Evolutionary conservation across 2,888 invertebrate species (phyloP).

Genomic region (Lissocephala sabroskyi): DNA sequence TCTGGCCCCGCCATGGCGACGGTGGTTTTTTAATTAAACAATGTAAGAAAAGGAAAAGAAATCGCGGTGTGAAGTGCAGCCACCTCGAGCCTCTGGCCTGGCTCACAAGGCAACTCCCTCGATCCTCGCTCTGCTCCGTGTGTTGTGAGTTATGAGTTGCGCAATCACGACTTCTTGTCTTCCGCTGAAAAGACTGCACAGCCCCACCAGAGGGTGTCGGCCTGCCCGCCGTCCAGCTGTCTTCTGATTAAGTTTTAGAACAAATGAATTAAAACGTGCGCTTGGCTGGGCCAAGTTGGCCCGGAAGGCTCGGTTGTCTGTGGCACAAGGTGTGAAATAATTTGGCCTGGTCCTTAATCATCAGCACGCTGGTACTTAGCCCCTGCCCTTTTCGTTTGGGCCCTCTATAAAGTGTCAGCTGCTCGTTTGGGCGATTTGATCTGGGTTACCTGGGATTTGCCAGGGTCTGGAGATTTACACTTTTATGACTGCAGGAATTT

Average conservation of each 20-base stretch:
- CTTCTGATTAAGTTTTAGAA: slow-evolving; percentile 62
- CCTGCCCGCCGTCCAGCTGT: background rate
- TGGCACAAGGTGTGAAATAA: slow-evolving; percentile 46
- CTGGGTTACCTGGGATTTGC: no score
- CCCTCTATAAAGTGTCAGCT: background rate
- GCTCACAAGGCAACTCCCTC: background rate
- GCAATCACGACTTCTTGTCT: slow-evolving; percentile 72
- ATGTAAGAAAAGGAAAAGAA: slow-evolving; percentile 58
- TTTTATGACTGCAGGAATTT: slow-evolving; percentile 1
- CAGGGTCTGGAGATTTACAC: no score
- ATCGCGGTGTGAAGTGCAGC: slow-evolving; percentile 34
- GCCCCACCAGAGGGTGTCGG: no score
- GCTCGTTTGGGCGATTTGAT: no score
- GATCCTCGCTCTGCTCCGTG: slow-evolving; percentile 3
- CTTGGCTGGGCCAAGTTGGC: no score
- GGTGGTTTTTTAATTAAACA: slow-evolving; percentile 70
- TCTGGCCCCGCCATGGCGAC: slow-evolving; percentile 10
- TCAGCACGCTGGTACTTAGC: no score
- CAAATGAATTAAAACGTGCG: slow-evolving; percentile 63
- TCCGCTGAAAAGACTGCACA: slow-evolving; percentile 19
- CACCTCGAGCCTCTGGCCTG: no score
- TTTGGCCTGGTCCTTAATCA: slow-evolving; percentile 22
- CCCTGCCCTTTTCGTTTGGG: slow-evolving; percentile 22
- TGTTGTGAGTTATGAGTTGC: slow-evolving; percentile 70
- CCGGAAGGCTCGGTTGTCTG: no score